Evolutionary conservation across 2,113 vertebrate genomes (phyloP).

Genomic region (Laticauda colubrina): DNA sequence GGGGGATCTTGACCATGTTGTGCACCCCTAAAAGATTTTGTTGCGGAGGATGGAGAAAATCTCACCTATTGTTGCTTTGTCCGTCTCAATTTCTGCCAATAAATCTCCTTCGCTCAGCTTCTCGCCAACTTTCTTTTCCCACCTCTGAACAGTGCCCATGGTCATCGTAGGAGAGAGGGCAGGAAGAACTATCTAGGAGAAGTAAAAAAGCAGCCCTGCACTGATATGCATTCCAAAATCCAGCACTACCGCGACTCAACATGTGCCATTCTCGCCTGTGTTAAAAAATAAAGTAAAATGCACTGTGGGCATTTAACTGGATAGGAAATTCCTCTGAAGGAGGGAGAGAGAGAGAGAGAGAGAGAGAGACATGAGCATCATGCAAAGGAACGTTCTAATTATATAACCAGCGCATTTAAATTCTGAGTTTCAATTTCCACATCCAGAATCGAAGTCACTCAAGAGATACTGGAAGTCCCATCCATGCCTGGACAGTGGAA

Average conservation of each 20-base stretch:
- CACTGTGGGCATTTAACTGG: too few relatives aligned
- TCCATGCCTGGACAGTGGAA: background rate
- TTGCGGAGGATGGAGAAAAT: background rate
- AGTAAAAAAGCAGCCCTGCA: background rate
- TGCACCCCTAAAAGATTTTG: background rate
- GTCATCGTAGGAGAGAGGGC: constrained; percentile 98
- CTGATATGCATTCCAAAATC: background rate
- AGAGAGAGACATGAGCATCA: background rate
- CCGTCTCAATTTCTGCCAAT: constrained; percentile 96
- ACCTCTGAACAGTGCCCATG: constrained; percentile 96
- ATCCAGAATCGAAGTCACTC: background rate
- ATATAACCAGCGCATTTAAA: background rate
- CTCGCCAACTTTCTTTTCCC: constrained; percentile 99
- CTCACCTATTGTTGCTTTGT: constrained; percentile 98
- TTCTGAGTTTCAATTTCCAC: background rate
- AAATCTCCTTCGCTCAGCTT: constrained; percentile 94
- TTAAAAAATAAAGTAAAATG: background rate
- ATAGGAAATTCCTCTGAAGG: background rate
- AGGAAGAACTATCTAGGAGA: constrained; percentile 83
- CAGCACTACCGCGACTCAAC: background rate
- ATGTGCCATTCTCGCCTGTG: constrained; percentile 16
- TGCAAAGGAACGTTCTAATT: background rate
- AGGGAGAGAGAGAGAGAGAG: background rate
- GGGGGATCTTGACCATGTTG: background rate
- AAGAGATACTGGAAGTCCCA: background rate